phyloP scores from a whole-genome alignment of 2,797 vertebrate species.

The Euthynnus affinis region DNA sequence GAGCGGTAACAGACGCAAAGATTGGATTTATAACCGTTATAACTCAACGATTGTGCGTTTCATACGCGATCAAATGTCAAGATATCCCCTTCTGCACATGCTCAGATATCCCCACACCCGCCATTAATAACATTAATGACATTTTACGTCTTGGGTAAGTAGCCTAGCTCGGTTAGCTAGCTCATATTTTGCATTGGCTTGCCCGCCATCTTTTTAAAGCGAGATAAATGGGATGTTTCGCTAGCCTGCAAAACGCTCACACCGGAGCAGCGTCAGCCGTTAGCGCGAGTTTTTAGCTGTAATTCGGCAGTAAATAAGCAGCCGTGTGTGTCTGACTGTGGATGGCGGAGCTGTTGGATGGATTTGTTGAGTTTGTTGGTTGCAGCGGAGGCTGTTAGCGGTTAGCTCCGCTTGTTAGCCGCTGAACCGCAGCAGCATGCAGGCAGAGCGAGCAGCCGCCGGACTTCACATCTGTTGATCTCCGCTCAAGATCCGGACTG shows the following conservation, averaged over 20 bases:
- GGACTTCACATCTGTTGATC: conserved; percentile 50
- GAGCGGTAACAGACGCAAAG: conserved; percentile 54
- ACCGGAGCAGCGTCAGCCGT: neutral
- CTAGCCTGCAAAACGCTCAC: conserved; percentile 16
- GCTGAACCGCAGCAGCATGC: conserved; percentile 36
- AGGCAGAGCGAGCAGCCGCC: conserved; percentile 19
- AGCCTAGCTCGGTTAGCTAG: conserved; percentile 51
- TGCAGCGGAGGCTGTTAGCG: conserved; percentile 31
- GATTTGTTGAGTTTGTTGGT: conserved; percentile 5
- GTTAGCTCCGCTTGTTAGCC: conserved; percentile 64
- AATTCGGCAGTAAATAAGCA: fast-evolving
- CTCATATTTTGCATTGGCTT: conserved; percentile 65
- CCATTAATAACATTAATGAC: neutral
- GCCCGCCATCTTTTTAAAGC: conserved; percentile 85
- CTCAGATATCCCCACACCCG: neutral
- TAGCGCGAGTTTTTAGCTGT: neutral
- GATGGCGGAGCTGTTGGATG: neutral
- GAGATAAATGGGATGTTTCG: conserved; percentile 64
- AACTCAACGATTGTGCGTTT: neutral
- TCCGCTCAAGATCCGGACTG: neutral
- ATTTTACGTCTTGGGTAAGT: conserved; percentile 44
- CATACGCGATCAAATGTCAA: neutral
- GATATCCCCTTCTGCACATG: fast-evolving
- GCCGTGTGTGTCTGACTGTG: fast-evolving
- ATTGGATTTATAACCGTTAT: neutral